Evolutionary conservation across 2,888 invertebrate genomes (phyloP), one percentile per base, ranked within the genome.

Genomic region (Bugulina stolonifera): DNA sequence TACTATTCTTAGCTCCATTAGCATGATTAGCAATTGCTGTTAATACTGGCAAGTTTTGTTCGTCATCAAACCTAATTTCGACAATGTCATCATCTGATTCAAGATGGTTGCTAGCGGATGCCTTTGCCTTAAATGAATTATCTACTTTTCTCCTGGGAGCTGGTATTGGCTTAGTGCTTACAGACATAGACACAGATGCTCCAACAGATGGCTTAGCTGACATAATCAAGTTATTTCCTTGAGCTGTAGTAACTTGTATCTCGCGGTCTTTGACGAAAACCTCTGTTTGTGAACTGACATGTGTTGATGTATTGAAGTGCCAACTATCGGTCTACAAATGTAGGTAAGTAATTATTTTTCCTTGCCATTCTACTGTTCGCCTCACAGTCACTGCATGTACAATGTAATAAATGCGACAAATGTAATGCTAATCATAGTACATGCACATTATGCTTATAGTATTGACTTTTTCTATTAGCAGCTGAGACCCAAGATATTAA

Each of bases 11-110:
- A 23, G 10, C 25, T 5, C 14, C 23, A 55, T 23, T 55, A 64
- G 32, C 64, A 14, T 32, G 25, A 5, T 2, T 2, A 18, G 14
- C 10, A 14, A 10, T 32, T 10, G 25, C 64, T 32, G 64, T 64
- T 64, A 64, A 29, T 10, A 32, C 27, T 32, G 22, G 25, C 14
- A 64, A 29, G 64, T 32, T 27, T 14, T 27, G 32, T 29, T 64
- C 64, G 64, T 64, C 64, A 64, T 64, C 64, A 64, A 64, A 64
- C 32, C 64, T 64, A 64, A 64, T 64, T 64, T 64, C 18, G 64
- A 25, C 64, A 34, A 64, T 64, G 25, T 64, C 64, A 64, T 64
- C 64, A 14, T 34, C 64, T 64, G 27, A 64, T 32, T 64, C 64
- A 32, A 22, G 64, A 64, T 64, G 10, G 64, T 29, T 64, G 32